Percentiles rank a stretch among this genome's conserved stretches.
These are phyloP conservation scores for Panurus biarmicus DNA, from an alignment of 2,113 vertebrate species.

Conservation along the genomic window DNA sequence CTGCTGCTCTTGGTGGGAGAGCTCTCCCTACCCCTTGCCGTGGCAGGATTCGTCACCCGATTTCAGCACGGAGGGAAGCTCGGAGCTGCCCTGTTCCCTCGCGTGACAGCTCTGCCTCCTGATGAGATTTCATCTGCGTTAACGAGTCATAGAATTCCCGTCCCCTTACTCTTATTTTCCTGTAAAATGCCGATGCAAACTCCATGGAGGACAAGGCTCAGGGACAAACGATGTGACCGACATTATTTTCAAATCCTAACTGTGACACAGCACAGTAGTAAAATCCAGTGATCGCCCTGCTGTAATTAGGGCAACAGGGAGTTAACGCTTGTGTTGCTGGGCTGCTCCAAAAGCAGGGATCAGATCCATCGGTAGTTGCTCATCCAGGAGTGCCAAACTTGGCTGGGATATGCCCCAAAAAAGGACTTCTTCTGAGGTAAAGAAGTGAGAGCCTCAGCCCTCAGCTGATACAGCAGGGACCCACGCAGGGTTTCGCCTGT, in stretches of 20 bases:
- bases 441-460: not conserved
- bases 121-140: rapidly evolving
- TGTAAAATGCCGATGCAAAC: not conserved
- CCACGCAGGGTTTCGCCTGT: rapidly evolving
- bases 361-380: rapidly evolving
- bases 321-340: not conserved
- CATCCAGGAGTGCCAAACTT: not conserved
- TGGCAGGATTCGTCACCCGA: not conserved
- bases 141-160: not conserved
- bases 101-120: not conserved
- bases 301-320: not conserved
- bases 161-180: not conserved
- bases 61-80: not conserved
- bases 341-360: not conserved
- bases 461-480: not conserved
- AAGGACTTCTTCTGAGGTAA: not conserved
- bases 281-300: not conserved
- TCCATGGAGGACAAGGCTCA: not conserved
- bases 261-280: not conserved
- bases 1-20: not conserved
- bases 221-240: not conserved
- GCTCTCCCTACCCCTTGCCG: not conserved
- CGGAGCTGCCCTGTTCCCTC: not conserved
- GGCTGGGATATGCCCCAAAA: not conserved
- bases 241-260: not conserved